Percentiles rank a stretch among this genome's conserved stretches.
phyloP scores from a whole-genome alignment of 2,797 vertebrate species.

The Avahi laniger region DNA sequence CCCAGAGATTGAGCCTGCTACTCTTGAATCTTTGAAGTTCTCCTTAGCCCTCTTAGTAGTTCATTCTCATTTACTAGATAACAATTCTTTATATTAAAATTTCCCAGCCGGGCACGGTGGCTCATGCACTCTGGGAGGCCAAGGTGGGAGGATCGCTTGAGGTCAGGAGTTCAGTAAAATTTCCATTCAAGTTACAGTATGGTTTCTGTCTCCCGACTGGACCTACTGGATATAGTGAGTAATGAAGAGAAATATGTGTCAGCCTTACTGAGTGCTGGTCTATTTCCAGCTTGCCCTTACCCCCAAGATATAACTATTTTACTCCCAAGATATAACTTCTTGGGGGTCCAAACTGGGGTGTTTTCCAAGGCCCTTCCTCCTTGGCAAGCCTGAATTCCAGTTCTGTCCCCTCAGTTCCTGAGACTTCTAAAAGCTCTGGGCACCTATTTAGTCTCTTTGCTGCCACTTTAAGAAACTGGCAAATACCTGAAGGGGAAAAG shows the following conservation, averaged over 20 bases:
- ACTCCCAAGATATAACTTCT: background rate
- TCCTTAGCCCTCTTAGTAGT: background rate
- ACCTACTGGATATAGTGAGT: background rate
- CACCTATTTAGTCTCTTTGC: background rate
- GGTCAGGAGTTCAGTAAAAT: background rate
- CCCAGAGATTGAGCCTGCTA: background rate
- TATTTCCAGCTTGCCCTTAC: background rate
- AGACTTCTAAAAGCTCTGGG: background rate
- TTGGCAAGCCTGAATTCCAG: background rate
- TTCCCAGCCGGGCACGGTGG: background rate
- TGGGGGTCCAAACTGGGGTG: background rate
- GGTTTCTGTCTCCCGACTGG: background rate
- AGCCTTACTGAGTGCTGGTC: background rate
- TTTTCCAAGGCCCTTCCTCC: background rate
- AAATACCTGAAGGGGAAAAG: background rate
- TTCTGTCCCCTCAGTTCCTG: background rate
- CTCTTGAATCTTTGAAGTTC: background rate
- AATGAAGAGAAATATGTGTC: background rate
- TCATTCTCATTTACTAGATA: background rate
- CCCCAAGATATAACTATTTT: background rate
- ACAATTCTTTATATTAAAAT: background rate
- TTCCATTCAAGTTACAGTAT: background rate
- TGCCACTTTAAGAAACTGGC: background rate
- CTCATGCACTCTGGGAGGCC: too few species aligned
- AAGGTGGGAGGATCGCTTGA: too few species aligned